Conservation (phyloP, 2,797 vertebrate species). For the Cercopithecus neglectus region DNA sequence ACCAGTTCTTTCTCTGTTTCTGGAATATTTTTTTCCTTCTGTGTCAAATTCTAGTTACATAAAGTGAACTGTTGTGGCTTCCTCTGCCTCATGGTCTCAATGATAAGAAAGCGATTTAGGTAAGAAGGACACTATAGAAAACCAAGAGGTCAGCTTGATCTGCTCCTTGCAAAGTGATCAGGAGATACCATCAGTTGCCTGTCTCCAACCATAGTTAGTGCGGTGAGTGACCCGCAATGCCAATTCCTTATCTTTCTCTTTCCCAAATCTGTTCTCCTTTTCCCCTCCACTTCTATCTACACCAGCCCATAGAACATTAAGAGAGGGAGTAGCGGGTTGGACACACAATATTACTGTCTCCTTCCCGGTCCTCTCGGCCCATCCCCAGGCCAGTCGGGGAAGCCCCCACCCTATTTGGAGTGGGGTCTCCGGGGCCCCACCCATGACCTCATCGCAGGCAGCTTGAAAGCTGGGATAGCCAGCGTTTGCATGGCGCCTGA, state of each 20-base stretch:
- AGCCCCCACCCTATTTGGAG: constrained; percentile 57
- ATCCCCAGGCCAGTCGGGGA: not conserved
- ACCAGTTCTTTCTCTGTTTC: not conserved
- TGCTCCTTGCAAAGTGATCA: not conserved
- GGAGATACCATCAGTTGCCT: not conserved
- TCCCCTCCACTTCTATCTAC: not conserved
- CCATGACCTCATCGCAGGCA: constrained; percentile 73
- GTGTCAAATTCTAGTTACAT: not conserved
- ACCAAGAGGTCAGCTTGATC: not conserved
- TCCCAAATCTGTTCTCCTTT: not conserved
- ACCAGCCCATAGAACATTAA: not conserved
- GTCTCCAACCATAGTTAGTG: accelerated
- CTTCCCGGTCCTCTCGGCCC: not conserved
- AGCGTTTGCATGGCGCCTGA: constrained; percentile 61
- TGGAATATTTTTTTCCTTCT: not conserved
- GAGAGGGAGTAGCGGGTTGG: not conserved
- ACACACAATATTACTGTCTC: not conserved
- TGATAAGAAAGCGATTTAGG: not conserved
- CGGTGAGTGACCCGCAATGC: accelerated
- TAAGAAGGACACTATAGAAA: not conserved
- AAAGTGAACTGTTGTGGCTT: not conserved
- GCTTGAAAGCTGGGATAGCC: constrained; percentile 34
- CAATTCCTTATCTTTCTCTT: not conserved
- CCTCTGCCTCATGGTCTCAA: not conserved
- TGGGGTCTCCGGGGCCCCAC: constrained; percentile 63